These are phyloP conservation scores for Corvus moneduloides DNA, from an alignment of 2,113 vertebrate genomes.

Conservation along the genomic window DNA sequence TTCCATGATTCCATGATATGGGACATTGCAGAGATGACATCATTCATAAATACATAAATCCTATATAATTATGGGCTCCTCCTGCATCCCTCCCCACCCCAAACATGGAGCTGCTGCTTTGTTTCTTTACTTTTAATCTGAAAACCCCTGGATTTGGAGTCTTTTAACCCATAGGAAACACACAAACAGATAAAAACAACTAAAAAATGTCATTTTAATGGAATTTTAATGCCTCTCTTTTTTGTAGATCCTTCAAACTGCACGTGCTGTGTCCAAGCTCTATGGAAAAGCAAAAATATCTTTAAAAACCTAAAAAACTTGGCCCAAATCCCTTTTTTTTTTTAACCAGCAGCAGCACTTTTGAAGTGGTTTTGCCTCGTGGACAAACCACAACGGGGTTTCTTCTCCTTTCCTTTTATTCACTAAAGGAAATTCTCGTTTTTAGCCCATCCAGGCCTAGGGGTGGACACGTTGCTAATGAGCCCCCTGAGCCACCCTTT, in stretches of 20 bases:
- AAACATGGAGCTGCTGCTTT: not conserved
- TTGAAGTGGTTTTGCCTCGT: not conserved
- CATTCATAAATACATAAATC: not conserved
- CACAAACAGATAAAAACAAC: not conserved
- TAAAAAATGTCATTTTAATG: accelerated
- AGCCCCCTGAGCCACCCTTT: not conserved
- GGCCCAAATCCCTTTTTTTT: not conserved
- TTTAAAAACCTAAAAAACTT: not conserved
- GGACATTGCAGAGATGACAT: not conserved
- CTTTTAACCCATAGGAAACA: not conserved
- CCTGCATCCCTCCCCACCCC: not conserved
- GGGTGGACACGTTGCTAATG: not conserved
- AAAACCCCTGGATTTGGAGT: not conserved
- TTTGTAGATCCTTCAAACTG: not conserved
- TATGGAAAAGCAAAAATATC: not conserved
- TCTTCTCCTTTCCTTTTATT: not conserved
- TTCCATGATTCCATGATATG: not conserved
- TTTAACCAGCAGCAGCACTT: not conserved
- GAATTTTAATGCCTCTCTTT: not conserved
- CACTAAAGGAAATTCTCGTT: not conserved
- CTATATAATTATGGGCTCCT: not conserved
- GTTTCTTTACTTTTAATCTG: not conserved
- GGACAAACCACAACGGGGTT: not conserved
- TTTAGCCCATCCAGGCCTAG: not conserved
- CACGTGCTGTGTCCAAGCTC: accelerated